Conservation (phyloP, 2,888 invertebrate species). For the Lottia scabra region DNA sequence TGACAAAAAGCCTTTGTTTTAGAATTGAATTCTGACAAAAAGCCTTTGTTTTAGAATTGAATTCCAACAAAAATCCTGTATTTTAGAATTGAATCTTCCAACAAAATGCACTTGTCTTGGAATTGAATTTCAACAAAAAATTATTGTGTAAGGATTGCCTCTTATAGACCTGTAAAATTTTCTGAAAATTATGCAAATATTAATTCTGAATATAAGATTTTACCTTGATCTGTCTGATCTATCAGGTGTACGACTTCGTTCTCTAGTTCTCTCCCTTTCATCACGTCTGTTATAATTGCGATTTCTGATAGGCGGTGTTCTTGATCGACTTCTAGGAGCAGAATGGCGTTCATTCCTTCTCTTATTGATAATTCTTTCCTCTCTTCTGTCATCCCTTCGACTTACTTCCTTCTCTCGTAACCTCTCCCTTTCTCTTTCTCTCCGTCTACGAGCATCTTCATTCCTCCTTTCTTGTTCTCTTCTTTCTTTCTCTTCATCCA, state of each 20-base stretch:
- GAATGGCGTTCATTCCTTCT: slow-evolving; percentile 36
- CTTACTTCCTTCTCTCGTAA: slow-evolving; percentile 61
- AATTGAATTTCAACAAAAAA: no score
- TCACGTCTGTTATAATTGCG: neutral
- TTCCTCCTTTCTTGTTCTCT: slow-evolving; percentile 37
- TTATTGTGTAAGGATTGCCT: no score
- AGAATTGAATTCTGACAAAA: no score
- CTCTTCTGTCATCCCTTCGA: slow-evolving; percentile 38
- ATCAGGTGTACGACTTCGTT: slow-evolving; percentile 64
- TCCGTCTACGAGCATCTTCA: slow-evolving; percentile 54
- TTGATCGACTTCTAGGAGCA: neutral
- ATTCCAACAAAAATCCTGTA: no score
- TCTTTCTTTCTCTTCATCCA: slow-evolving; percentile 74
- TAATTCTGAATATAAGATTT: no score
- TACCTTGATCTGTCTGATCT: neutral
- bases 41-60: no score
- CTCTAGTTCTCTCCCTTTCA: slow-evolving; percentile 52
- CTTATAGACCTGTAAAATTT: no score
- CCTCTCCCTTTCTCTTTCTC: slow-evolving; percentile 66
- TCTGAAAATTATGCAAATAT: no score
- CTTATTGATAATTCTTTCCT: slow-evolving; percentile 54
- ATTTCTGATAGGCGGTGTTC: neutral
- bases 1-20: no score
- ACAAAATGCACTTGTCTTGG: no score
- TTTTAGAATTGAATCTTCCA: no score